Evolutionary conservation across 2,888 invertebrate species (phyloP).

Genomic region (Lissocephala sabroskyi): DNA sequence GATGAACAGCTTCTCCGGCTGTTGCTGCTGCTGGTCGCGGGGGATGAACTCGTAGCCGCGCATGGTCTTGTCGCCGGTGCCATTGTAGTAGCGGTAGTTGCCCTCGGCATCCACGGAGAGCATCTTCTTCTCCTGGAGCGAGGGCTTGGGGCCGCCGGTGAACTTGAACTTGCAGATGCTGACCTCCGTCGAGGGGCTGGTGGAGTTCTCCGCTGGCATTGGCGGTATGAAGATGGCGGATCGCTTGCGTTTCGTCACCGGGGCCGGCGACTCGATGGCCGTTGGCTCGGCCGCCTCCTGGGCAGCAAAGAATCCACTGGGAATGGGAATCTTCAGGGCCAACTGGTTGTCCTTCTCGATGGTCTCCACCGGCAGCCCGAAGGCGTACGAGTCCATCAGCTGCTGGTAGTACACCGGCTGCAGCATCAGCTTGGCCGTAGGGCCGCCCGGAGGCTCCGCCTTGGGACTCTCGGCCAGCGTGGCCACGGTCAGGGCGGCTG

Average conservation of each 20-base stretch:
- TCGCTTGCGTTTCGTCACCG: conserved; percentile 74
- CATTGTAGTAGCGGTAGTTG: conserved; percentile 89
- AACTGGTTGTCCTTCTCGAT: conserved; percentile 72
- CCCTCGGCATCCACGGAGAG: conserved; percentile 91
- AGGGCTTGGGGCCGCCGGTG: conserved; percentile 91
- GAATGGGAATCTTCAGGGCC: conserved; percentile 67
- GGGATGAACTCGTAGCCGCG: conserved; percentile 84
- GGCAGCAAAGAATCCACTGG: conserved; percentile 57
- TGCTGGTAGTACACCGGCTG: conserved; percentile 85
- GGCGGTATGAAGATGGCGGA: conserved; percentile 90
- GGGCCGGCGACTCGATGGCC: conserved; percentile 40
- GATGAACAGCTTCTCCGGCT: conserved; percentile 72
- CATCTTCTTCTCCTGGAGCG: conserved; percentile 92
- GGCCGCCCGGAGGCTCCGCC: conserved; percentile 72
- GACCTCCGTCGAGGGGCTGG: conserved; percentile 87
- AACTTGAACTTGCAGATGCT: conserved; percentile 95
- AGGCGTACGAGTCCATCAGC: conserved; percentile 75
- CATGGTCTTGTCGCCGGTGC: conserved; percentile 81
- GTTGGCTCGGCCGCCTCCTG: conserved; percentile 21
- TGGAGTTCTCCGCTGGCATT: conserved; percentile 81
- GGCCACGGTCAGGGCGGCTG: conserved; percentile 59
- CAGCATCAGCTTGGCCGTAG: conserved; percentile 77
- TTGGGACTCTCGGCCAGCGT: conserved; percentile 2
- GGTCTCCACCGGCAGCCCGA: conserved; percentile 68
- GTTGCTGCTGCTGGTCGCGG: conserved; percentile 79